Percentiles rank a stretch among this genome's conserved stretches.
Evolutionary conservation across 2,113 vertebrate species (phyloP).

Genomic region (Cercocebus atys): DNA sequence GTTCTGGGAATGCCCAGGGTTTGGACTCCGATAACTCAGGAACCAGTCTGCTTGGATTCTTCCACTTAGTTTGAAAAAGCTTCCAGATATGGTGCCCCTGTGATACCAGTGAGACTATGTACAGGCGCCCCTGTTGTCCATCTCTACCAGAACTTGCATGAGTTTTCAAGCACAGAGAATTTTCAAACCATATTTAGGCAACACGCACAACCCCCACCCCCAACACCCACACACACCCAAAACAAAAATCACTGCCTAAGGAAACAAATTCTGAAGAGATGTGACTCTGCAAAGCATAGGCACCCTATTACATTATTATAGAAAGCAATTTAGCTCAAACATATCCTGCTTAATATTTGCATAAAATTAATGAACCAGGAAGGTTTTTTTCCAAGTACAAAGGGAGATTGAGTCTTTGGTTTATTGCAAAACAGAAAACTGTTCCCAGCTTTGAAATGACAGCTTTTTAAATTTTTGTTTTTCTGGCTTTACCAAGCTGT

Average conservation of each 20-base stretch:
- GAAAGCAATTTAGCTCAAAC: neutral
- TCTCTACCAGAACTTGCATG: neutral
- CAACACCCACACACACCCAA: neutral
- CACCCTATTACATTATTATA: neutral
- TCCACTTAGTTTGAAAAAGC: neutral
- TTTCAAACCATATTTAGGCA: neutral
- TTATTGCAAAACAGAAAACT: constrained; percentile 4
- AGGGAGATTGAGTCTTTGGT: neutral
- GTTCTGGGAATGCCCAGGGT: neutral
- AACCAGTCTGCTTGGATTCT: neutral
- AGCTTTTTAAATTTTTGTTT: neutral
- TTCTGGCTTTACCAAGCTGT: neutral
- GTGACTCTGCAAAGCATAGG: neutral
- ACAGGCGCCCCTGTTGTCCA: neutral
- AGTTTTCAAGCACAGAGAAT: neutral
- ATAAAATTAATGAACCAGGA: constrained; percentile 14
- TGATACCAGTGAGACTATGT: neutral
- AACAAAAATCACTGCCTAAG: neutral
- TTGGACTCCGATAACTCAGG: neutral
- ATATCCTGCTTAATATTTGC: constrained; percentile 34
- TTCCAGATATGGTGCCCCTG: neutral
- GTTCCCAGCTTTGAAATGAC: constrained; percentile 5
- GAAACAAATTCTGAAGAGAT: constrained; percentile 2
- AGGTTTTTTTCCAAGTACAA: constrained; percentile 47
- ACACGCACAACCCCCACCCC: neutral